A percentile compares a stretch with the other conserved stretches of the same genome.
Evolutionary conservation across 2,888 invertebrate genomes (phyloP).

Genomic region (Tipula lateralis): DNA sequence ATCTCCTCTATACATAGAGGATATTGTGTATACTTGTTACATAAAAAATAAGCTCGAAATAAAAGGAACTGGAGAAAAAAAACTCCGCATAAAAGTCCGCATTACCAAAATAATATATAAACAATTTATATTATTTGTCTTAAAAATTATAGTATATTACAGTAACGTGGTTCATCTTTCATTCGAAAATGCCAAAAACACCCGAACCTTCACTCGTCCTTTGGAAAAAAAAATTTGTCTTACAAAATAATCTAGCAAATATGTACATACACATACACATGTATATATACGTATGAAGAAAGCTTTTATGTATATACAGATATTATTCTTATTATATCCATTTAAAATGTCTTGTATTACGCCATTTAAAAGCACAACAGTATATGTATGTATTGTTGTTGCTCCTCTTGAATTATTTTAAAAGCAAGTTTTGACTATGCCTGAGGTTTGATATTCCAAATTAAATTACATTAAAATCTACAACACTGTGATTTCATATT

Average conservation of each 20-base stretch:
- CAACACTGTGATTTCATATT: background rate
- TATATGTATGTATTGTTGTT: background rate
- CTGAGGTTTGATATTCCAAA: background rate
- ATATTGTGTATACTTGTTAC: too few relatives aligned
- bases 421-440: conserved; percentile 1
- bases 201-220: background rate
- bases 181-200: background rate
- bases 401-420: background rate
- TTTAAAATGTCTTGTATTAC: background rate
- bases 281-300: background rate
- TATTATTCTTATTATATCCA: background rate
- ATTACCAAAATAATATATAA: background rate
- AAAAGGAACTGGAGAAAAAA: background rate
- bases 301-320: background rate
- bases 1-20: too few relatives aligned
- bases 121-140: conserved; percentile 11
- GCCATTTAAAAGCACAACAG: background rate
- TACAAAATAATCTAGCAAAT: background rate
- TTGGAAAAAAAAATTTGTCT: background rate
- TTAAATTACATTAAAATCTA: conserved; percentile 19
- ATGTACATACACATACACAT: background rate
- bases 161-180: background rate
- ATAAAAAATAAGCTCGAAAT: background rate
- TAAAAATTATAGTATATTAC: background rate
- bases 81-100: background rate